Conservation (phyloP, 2,113 vertebrate species). For the Python bivittatus region DNA sequence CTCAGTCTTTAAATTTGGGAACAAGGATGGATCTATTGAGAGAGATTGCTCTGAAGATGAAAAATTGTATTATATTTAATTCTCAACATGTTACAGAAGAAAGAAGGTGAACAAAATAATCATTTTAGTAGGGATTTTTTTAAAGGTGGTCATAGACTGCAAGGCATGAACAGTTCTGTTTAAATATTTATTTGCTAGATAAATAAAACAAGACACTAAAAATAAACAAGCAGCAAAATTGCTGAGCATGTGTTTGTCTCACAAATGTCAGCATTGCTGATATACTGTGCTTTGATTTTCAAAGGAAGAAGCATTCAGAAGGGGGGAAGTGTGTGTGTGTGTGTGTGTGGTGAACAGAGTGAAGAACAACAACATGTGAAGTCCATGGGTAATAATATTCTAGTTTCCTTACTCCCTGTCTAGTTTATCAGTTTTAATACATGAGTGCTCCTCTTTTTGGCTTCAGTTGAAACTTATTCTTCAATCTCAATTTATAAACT, state of each 20-base stretch:
- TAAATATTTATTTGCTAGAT: conserved; percentile 21
- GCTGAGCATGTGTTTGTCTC: not conserved
- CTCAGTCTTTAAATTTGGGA: not conserved
- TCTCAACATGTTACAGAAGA: not conserved
- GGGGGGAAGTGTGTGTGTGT: not conserved
- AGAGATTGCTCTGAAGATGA: not conserved
- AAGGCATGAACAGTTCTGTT: not conserved
- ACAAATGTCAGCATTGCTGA: not conserved
- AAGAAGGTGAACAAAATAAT: not conserved
- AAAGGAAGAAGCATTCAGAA: not conserved
- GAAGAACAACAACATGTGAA: not conserved
- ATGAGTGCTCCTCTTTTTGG: not conserved
- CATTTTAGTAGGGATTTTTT: not conserved
- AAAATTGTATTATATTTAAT: not conserved
- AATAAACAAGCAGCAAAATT: conserved; percentile 12
- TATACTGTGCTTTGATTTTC: not conserved
- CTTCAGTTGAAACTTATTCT: not conserved
- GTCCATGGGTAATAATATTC: not conserved
- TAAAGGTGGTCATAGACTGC: not conserved
- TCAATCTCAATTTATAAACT: not conserved
- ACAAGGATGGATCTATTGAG: not conserved
- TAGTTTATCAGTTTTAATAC: not conserved
- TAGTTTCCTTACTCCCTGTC: not conserved
- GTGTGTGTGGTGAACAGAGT: not conserved
- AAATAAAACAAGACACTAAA: conserved; percentile 24